Evolutionary conservation across 2,888 invertebrate species (phyloP).

Genomic region (Cerastis rubricosa): DNA sequence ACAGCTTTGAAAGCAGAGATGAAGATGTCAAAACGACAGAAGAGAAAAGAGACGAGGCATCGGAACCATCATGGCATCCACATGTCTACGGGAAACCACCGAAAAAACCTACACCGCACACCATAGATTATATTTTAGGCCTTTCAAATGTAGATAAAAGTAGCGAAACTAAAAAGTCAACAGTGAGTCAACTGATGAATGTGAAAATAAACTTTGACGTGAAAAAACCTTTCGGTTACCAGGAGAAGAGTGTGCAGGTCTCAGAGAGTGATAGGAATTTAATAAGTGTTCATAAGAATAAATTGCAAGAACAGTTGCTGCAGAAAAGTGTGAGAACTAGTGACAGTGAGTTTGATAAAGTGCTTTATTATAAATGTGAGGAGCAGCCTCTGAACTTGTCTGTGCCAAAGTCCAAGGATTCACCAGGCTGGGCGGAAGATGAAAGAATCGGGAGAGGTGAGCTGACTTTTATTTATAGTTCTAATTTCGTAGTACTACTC

Average conservation of each 20-base stretch:
- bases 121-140: constrained; percentile 97
- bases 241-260: constrained; percentile 83
- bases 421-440: constrained; percentile 81
- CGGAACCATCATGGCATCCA: constrained; percentile 94
- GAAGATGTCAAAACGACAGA: constrained; percentile 63
- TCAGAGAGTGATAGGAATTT: constrained; percentile 82
- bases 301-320: constrained; percentile 85
- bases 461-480: constrained; percentile 42
- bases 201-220: constrained; percentile 82
- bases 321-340: constrained; percentile 83
- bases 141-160: constrained; percentile 76
- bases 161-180: constrained; percentile 72
- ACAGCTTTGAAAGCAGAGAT: constrained; percentile 57
- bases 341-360: constrained; percentile 82
- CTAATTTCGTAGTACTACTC: constrained; percentile 10
- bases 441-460: constrained; percentile 82
- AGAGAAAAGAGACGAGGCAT: constrained; percentile 72
- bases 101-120: constrained; percentile 95
- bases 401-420: constrained; percentile 89
- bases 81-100: constrained; percentile 97
- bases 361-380: constrained; percentile 76
- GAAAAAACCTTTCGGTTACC: constrained; percentile 69
- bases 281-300: constrained; percentile 84
- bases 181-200: constrained; percentile 81
- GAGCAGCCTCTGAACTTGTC: constrained; percentile 92